phyloP scores from a whole-genome alignment of 1,140 invertebrate genomes.

The Orchestia grillus region DNA sequence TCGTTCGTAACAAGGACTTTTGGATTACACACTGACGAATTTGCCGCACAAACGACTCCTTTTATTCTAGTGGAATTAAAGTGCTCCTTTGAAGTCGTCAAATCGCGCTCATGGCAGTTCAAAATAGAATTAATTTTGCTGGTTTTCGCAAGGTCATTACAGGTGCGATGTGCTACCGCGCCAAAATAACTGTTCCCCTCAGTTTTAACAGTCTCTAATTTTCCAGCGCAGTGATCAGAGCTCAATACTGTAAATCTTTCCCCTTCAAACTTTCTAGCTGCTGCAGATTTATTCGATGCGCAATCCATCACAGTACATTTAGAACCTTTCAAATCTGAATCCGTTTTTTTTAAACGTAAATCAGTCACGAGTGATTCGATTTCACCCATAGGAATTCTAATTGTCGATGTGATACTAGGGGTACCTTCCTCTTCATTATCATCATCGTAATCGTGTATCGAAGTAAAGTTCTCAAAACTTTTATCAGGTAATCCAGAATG shows the following conservation, averaged over 20 bases:
- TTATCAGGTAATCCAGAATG: not conserved
- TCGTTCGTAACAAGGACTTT: not conserved
- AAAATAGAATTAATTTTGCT: not conserved
- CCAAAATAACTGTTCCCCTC: not conserved
- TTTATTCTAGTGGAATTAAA: not conserved
- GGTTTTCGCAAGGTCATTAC: not conserved
- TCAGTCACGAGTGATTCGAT: conserved; percentile 5
- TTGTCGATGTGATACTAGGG: conserved; percentile 10
- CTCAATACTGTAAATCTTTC: not conserved
- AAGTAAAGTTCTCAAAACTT: not conserved
- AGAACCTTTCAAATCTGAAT: not conserved
- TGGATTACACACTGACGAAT: not conserved
- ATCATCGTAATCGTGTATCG: not conserved
- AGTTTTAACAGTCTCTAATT: not conserved
- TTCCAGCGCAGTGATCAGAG: conserved; percentile 23
- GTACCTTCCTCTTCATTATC: not conserved
- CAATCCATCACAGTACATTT: not conserved
- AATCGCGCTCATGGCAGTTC: not conserved
- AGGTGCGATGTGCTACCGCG: not conserved
- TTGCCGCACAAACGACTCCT: not conserved
- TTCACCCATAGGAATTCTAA: conserved; percentile 42
- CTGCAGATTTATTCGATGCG: not conserved
- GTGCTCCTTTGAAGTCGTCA: not conserved
- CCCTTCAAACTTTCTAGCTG: not conserved
- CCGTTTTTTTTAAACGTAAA: not conserved